Base-by-base conservation (phyloP, 2,888 invertebrate genomes). In the Pseudolycoriella hygida region DNA sequence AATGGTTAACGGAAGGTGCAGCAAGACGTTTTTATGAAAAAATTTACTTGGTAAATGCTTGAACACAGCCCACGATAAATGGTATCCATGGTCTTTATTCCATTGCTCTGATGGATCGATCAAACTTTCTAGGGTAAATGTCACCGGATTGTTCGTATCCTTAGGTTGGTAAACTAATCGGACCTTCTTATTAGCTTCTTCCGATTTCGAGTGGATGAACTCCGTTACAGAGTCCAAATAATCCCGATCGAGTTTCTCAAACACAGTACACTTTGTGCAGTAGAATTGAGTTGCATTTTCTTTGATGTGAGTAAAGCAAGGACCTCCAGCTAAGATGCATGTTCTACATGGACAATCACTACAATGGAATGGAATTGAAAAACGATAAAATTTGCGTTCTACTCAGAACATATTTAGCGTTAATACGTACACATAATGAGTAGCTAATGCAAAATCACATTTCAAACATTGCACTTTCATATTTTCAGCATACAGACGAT, bases 31-130 rank as follows among this genome's bases (percentile, higher is more conserved):
- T 14, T 17, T 18, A 8, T 32, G 42, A 17, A 20, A 19, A 38
- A 44, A 38, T 25, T 18, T 52, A 60, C 59, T 56, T 50, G 55
- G 55, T 43, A 64, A 50, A 53, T 66, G 62, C 44, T 60, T 60
- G 46, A 66, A 66, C 17, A 66, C 62, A 17, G 61, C 62, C 65
- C 65, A 66, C 44, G 63, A 58, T 34, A 66, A 54, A 49, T 65
- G 65, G 51, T 65, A 65, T 40, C 53, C 20, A 42, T 46, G 45
- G 15, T 42, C 25, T 2, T 42, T 25, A 11, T 19, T 2, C n/a
- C 20, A 31, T 32, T 32, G 40, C 3, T 32, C 34, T 12, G 38
- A 15, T 2, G 12, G 43, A 41, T 50, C 42, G 42, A 41, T 50
- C 31, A 5, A 18, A 19, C 31, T 30, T 12, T 47, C 47, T 6